Evolutionary conservation across 2,113 vertebrate species (phyloP).

Genomic region (Lanius ludovicianus): DNA sequence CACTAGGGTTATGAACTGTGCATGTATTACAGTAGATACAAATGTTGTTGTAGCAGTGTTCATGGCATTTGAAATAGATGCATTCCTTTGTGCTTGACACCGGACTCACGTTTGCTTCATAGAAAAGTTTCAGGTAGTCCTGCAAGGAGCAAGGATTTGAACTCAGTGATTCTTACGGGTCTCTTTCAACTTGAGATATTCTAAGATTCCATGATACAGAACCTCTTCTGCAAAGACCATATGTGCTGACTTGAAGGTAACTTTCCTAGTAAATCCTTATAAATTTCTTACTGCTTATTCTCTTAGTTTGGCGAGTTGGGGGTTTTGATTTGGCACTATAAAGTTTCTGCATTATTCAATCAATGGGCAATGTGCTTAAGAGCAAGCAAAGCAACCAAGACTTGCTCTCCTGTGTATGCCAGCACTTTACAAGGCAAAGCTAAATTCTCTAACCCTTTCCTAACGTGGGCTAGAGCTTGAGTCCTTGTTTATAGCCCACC

Average conservation of each 20-base stretch:
- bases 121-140: not conserved
- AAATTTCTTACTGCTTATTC: not conserved
- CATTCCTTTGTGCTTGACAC: not conserved
- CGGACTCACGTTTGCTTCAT: not conserved
- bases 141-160: not conserved
- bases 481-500: not conserved
- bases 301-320: not conserved
- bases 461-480: not conserved
- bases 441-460: not conserved
- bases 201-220: accelerated
- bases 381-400: not conserved
- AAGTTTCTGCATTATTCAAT: not conserved
- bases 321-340: not conserved
- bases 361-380: not conserved
- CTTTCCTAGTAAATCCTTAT: not conserved
- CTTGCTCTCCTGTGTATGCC: accelerated
- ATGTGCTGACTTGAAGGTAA: not conserved
- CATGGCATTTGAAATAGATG: not conserved
- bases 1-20: not conserved
- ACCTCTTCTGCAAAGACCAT: not conserved
- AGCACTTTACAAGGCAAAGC: not conserved
- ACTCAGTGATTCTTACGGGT: not conserved
- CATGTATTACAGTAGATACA: not conserved
- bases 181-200: not conserved
- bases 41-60: not conserved